Percentiles rank a stretch among this genome's conserved stretches.
Evolutionary conservation across 2,888 invertebrate species (phyloP).

Genomic region (Melanchra persicariae): DNA sequence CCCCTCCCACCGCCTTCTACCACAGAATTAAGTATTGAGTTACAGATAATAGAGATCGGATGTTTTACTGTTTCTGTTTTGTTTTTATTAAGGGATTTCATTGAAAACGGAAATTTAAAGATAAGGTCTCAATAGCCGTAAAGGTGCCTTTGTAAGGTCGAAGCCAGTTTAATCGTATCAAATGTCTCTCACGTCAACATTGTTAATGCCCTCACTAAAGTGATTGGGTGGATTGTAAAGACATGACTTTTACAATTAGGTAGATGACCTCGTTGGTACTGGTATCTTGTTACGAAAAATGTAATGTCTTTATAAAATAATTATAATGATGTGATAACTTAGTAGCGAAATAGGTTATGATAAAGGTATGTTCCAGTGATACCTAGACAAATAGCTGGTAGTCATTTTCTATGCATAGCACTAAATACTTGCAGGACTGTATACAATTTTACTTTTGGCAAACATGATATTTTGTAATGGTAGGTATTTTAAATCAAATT

Average conservation of each 20-base stretch:
- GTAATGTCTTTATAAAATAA: constrained; percentile 45
- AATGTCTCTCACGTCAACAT: constrained; percentile 61
- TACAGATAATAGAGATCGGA: constrained; percentile 82
- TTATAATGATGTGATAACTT: constrained; percentile 21
- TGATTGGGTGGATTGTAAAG: constrained; percentile 51
- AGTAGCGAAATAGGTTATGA: not conserved
- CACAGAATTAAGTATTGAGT: constrained; percentile 81
- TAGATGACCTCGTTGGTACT: constrained; percentile 36
- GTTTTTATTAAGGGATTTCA: constrained; percentile 76
- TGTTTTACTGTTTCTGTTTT: constrained; percentile 71
- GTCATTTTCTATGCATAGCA: not conserved
- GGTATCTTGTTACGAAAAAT: constrained; percentile 35
- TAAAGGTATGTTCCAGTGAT: not conserved
- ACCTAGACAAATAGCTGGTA: not conserved
- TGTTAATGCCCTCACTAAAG: constrained; percentile 56
- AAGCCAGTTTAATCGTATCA: constrained; percentile 65
- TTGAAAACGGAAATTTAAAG: constrained; percentile 75
- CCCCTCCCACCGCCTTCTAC: constrained; percentile 82
- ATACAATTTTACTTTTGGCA: too few species aligned
- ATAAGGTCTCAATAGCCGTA: constrained; percentile 71
- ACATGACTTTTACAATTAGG: constrained; percentile 60
- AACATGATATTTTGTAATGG: too few species aligned
- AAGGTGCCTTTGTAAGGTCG: constrained; percentile 69
- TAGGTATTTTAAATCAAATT: too few species aligned
- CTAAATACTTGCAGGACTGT: not conserved